phyloP scores from a whole-genome alignment of 64 coral and sea anemone species.

The Actinia equina region DNA sequence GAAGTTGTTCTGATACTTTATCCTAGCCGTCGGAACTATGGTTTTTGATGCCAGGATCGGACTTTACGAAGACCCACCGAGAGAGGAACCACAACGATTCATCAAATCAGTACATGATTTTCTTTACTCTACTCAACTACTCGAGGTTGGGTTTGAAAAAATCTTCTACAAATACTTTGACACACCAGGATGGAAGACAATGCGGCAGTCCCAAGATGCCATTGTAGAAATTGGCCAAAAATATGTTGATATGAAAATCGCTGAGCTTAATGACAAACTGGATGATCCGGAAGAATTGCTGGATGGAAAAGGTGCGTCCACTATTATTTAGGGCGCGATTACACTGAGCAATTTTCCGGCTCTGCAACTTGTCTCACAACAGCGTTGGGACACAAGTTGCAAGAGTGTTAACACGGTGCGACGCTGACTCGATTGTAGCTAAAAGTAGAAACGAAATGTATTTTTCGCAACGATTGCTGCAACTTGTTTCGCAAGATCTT shows the following conservation, averaged over 20 bases:
- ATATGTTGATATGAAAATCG: conserved; percentile 41
- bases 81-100: conserved; percentile 11
- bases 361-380: too few relatives aligned
- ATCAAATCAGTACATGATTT: conserved; percentile 17
- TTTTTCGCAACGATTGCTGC: too few relatives aligned
- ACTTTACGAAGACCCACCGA: conserved; percentile 40
- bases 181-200: conserved; percentile 31
- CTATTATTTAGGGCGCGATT: not conserved
- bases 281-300: conserved; percentile 6
- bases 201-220: conserved; percentile 1
- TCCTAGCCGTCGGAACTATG: conserved; percentile 26
- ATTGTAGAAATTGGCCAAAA: conserved; percentile 22
- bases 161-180: not conserved
- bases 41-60: conserved; percentile 50
- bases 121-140: not conserved
- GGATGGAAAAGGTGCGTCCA: conserved; percentile 1
- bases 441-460: too few relatives aligned
- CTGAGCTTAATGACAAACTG: conserved; percentile 24
- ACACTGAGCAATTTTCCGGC: too few relatives aligned
- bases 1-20: not conserved
- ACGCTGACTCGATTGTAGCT: too few relatives aligned
- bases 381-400: too few relatives aligned
- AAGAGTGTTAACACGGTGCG: too few relatives aligned
- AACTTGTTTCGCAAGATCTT: too few relatives aligned
- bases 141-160: not conserved